Conservation (phyloP, 1,140 invertebrate species). For the Amphibalanus amphitrite region DNA sequence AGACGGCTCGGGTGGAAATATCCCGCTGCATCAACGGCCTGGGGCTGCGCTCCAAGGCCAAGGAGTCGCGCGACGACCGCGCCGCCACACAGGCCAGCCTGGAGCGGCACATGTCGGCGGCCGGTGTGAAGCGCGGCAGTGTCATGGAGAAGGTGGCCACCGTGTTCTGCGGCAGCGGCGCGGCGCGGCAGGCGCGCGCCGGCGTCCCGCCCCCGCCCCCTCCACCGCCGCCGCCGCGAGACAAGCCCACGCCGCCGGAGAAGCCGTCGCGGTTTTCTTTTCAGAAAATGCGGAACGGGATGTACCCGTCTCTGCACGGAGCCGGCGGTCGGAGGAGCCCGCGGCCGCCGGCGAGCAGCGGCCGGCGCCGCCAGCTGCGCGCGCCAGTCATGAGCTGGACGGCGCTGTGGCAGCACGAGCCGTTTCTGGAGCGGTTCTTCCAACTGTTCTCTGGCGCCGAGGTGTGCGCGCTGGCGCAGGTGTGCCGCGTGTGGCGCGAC, state of each 20-base stretch:
- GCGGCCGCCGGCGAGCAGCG: conserved; percentile 20
- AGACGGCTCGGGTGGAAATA: conserved; percentile 67
- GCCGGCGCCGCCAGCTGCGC: not conserved
- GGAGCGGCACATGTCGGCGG: conserved; percentile 13
- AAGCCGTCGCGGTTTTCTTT: conserved; percentile 19
- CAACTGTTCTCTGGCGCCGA: conserved; percentile 56
- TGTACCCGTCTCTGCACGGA: conserved; percentile 18
- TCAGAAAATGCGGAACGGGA: conserved; percentile 18
- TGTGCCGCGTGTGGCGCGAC: conserved; percentile 67
- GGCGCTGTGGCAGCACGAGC: conserved; percentile 60
- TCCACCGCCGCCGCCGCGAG: conserved; percentile 15
- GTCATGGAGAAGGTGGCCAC: conserved; percentile 70
- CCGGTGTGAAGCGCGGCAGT: conserved; percentile 38
- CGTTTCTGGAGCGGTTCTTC: conserved; percentile 67
- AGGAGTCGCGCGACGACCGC: conserved; percentile 7
- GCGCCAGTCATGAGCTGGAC: conserved; percentile 37
- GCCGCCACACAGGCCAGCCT: conserved; percentile 11
- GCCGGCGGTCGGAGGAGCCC: conserved; percentile 20
- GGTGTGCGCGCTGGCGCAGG: conserved; percentile 54
- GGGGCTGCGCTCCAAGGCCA: conserved; percentile 35
- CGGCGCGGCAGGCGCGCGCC: conserved; percentile 15
- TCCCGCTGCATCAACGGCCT: conserved; percentile 71
- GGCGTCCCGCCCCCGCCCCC: conserved; percentile 21
- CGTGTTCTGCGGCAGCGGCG: conserved; percentile 46
- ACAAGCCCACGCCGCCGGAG: conserved; percentile 16